Evolutionary conservation across 2,113 vertebrate species (phyloP).

Genomic region (Ivindomyrus marchei): DNA sequence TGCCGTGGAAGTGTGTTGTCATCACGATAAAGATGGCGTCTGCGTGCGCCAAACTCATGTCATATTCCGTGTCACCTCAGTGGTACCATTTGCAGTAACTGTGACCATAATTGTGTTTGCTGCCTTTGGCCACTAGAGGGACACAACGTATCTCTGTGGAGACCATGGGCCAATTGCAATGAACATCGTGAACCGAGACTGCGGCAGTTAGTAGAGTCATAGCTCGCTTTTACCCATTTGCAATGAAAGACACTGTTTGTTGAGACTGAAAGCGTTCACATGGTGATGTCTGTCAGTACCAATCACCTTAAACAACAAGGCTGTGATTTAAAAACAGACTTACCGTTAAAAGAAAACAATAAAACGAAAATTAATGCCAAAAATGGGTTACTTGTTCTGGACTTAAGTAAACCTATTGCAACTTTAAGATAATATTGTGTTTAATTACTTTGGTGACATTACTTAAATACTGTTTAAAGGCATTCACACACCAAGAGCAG

Average conservation of each 20-base stretch:
- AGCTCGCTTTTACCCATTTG: not conserved
- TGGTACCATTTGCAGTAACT: not conserved
- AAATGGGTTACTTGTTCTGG: not conserved
- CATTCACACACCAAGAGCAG: not conserved
- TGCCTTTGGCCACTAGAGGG: not conserved
- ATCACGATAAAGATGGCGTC: not conserved
- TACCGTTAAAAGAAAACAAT: not conserved
- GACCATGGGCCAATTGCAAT: conserved; percentile 1
- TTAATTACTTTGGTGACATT: not conserved
- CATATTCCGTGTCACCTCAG: not conserved
- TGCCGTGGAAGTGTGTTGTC: not conserved
- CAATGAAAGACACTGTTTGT: not conserved
- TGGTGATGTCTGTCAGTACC: not conserved
- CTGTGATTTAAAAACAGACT: not conserved
- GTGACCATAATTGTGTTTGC: not conserved
- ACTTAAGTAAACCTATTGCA: not conserved
- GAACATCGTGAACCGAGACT: not conserved
- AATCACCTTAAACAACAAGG: not conserved
- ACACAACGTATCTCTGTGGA: not conserved
- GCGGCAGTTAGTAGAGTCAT: not conserved
- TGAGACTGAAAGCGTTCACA: not conserved
- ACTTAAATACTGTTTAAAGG: not conserved
- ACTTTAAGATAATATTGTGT: not conserved
- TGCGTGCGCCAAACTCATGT: not conserved
- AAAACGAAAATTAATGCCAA: not conserved